These are phyloP conservation scores for Didymodactylos carnosus DNA, from an alignment of 2,888 invertebrate genomes.

Conservation along the genomic window DNA sequence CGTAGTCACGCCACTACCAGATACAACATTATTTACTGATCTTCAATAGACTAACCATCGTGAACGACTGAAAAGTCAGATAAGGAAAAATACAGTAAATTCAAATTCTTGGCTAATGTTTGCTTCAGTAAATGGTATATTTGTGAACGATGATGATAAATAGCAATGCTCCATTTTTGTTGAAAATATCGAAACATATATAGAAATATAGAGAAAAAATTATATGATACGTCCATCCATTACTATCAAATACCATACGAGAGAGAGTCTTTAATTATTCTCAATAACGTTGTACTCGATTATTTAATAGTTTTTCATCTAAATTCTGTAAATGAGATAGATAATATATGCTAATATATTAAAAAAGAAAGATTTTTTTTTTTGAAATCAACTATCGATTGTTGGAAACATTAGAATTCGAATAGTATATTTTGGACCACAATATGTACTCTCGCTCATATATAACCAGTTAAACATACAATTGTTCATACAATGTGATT, in stretches of 20 bases:
- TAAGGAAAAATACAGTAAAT: conserved; percentile 15
- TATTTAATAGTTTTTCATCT: conserved; percentile 52
- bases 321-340: conserved; percentile 48
- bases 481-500: conserved; percentile 31
- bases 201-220: conserved; percentile 17
- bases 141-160: conserved; percentile 34
- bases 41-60: conserved; percentile 23
- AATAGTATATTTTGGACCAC: no score
- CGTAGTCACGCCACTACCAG: no score
- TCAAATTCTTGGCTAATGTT: conserved; percentile 22
- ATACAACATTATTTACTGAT: not conserved
- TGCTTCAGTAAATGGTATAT: conserved; percentile 29
- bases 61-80: conserved; percentile 25
- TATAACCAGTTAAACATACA: conserved; percentile 28
- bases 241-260: not conserved
- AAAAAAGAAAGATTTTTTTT: not conserved
- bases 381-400: not conserved
- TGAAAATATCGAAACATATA: conserved; percentile 31
- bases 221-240: not conserved
- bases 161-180: conserved; percentile 29
- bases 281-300: conserved; percentile 44
- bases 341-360: conserved; percentile 42
- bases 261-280: conserved; percentile 44
- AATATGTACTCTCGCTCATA: no score
- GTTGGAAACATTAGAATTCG: not conserved